Evolutionary conservation across 1,140 invertebrate species (phyloP).

Genomic region (Cepaea nemoralis): DNA sequence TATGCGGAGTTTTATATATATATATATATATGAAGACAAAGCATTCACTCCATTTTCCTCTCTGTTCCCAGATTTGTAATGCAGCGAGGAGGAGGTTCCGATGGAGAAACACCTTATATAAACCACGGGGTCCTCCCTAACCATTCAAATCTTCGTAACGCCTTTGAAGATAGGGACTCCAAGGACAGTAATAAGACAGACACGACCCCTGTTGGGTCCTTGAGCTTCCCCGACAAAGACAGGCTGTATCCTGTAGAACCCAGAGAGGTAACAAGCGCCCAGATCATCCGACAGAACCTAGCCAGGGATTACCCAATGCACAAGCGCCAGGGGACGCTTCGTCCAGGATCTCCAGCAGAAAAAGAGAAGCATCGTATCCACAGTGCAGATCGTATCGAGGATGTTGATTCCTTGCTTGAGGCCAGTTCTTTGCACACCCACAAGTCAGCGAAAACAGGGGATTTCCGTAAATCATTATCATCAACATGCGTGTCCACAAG

Average conservation of each 20-base stretch:
- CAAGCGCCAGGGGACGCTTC: background rate
- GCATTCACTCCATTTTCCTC: background rate
- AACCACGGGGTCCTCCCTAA: slow-evolving; percentile 46
- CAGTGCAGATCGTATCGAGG: background rate
- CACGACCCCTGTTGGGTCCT: background rate
- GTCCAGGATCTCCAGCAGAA: slow-evolving; percentile 36
- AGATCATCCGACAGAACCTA: slow-evolving; percentile 11
- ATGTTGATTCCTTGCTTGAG: background rate
- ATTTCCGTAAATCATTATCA: slow-evolving; percentile 32
- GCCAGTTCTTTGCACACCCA: background rate
- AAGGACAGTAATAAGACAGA: slow-evolving; percentile 19
- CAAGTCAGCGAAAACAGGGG: background rate
- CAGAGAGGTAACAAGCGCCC: background rate
- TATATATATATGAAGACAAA: too few relatives aligned
- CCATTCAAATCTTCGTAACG: background rate
- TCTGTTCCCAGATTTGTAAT: slow-evolving; percentile 38
- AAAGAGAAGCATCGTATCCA: slow-evolving; percentile 34
- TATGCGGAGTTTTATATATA: too few relatives aligned
- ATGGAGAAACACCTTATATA: slow-evolving; percentile 24
- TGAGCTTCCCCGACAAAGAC: slow-evolving; percentile 9
- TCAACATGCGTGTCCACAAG: slow-evolving; percentile 25
- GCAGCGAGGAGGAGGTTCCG: slow-evolving; percentile 27
- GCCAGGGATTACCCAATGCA: slow-evolving; percentile 23
- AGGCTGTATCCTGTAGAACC: background rate
- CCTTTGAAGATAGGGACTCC: slow-evolving; percentile 7